phyloP scores from a whole-genome alignment of 2,797 vertebrate species.

The Rhabdophis nuchalis region DNA sequence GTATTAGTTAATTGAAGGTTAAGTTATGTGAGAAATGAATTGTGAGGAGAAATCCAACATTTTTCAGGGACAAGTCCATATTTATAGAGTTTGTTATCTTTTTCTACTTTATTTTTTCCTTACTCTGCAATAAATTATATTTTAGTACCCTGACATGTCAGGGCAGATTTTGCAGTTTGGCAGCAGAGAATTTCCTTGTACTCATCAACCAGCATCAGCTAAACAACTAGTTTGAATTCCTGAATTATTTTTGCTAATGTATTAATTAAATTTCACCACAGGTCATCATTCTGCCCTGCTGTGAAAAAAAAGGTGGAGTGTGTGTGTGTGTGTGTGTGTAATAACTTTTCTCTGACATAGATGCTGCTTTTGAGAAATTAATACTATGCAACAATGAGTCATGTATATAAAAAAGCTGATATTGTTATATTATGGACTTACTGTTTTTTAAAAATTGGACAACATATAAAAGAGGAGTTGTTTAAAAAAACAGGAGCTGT shows the following conservation, averaged over 20 bases:
- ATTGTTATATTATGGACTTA: not conserved
- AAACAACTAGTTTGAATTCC: not conserved
- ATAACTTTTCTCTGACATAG: not conserved
- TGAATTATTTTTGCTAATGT: not conserved
- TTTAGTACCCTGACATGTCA: not conserved
- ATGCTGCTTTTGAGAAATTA: not conserved
- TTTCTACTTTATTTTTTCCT: not conserved
- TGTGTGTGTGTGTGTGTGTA: too few species aligned
- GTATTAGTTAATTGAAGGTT: not conserved
- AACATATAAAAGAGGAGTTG: not conserved
- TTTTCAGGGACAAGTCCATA: not conserved
- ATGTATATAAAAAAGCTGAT: not conserved
- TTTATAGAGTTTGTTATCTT: not conserved
- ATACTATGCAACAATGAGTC: not conserved
- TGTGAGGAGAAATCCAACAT: not conserved
- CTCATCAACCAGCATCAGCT: not conserved
- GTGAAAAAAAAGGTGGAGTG: not conserved
- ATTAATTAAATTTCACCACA: not conserved
- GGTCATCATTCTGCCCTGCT: not conserved
- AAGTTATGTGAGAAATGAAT: not conserved
- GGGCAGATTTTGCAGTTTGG: not conserved
- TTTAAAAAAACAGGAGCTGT: not conserved
- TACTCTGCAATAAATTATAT: not conserved
- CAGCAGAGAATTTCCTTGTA: not conserved
- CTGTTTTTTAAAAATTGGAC: not conserved